Conservation (phyloP, 2,113 vertebrate species). For the human region DNA sequence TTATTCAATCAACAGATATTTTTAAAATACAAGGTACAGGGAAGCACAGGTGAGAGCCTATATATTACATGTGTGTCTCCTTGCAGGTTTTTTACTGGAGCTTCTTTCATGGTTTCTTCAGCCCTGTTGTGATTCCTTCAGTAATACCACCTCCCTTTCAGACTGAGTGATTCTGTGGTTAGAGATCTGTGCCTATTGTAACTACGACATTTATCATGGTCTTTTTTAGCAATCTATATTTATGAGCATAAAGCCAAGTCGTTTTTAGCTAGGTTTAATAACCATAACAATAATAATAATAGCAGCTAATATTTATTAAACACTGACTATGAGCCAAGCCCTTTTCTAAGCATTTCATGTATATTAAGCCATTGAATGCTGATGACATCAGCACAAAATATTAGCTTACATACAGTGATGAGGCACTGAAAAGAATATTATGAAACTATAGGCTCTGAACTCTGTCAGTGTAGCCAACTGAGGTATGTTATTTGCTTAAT, state of each 20-base stretch:
- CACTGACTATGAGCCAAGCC: background rate
- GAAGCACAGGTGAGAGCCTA: background rate
- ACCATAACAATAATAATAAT: background rate
- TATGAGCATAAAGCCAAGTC: background rate
- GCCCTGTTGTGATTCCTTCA: background rate
- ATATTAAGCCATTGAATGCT: background rate
- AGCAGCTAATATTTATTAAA: background rate
- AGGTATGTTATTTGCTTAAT: background rate
- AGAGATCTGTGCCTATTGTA: background rate
- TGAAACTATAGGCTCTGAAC: background rate
- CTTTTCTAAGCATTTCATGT: background rate
- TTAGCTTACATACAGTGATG: background rate
- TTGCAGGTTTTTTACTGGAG: background rate
- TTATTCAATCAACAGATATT: background rate
- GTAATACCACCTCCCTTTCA: background rate
- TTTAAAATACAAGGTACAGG: background rate
- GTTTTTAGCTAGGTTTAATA: background rate
- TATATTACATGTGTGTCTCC: background rate
- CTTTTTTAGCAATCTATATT: background rate
- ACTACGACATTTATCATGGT: background rate
- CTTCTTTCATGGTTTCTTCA: background rate
- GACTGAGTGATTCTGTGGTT: background rate
- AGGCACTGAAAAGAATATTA: background rate
- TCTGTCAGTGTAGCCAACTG: background rate
- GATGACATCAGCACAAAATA: background rate